phyloP scores from a whole-genome alignment of 1,140 invertebrate species.

The Pentalonia nigronervosa region DNA sequence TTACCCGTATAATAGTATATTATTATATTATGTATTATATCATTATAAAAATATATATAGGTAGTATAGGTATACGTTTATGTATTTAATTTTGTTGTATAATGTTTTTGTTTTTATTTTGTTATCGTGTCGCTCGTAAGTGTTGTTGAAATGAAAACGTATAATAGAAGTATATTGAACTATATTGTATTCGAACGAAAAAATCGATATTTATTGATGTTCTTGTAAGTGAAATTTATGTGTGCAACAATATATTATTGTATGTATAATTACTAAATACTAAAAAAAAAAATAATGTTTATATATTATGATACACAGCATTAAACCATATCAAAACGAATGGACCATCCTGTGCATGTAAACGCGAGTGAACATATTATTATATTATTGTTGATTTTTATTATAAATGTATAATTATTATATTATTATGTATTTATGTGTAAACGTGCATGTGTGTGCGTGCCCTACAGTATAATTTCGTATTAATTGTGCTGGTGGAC shows the following conservation, averaged over 20 bases:
- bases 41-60: neutral
- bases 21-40: neutral
- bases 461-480: neutral
- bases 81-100: neutral
- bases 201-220: neutral
- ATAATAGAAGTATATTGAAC: neutral
- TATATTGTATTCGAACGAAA: neutral
- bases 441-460: neutral
- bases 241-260: neutral
- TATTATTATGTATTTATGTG: neutral
- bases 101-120: neutral
- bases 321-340: conserved; percentile 36
- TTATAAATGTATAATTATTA: neutral
- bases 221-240: neutral
- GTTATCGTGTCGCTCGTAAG: neutral
- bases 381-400: neutral
- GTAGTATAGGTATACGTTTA: neutral
- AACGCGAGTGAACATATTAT: neutral
- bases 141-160: neutral
- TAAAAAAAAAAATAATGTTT: neutral
- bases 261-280: neutral
- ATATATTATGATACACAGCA: neutral
- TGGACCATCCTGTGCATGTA: neutral
- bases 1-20: neutral
- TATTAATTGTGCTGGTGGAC: neutral